Evolutionary conservation across 2,888 invertebrate species (phyloP), one percentile per base, ranked within the genome.

Genomic region (Lithophane leautieri): DNA sequence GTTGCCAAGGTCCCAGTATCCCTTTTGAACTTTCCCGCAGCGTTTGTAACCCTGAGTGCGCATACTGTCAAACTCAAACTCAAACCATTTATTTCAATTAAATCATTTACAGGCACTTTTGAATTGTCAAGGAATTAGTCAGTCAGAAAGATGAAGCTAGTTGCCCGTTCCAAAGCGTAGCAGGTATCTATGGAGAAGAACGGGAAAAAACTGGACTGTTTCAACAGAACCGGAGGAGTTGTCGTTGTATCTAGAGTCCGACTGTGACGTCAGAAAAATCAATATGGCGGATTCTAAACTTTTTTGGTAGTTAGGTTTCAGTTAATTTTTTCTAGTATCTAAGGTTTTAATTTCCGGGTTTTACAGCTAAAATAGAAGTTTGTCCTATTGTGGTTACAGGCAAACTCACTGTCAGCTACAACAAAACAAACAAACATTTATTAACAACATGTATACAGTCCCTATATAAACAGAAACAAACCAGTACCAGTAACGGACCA

Each of bases 401-500:
- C 22, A 70, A 25, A 66, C 16, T 63, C 14, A n/a, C 54, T 28
- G 34, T 47, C 54, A 16, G 25, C 50, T 19, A n/a, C 7, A 69
- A 22, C 44, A 67, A 63, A 54, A 63, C 44, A 76, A 70, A 67
- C 60, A 82, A 73, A 71, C 63, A 66, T 82, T 73, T 76, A 80
- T 70, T 75, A 78, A 83, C 54, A 82, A 79, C 71, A 76, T 63
- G 70, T 79, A 69, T 68, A 73, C 74, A 74, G 56, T 71, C 44
- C 81, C 58, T 78, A 76, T 62, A 75, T 73, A 81, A 85, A 83
- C 74, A 83, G 65, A 74, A 86, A 82, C 69, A 72, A 66, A 75
- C 50, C 68, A 73, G 70, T 44, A 69, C 69, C 70, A 40, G 77
- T 75, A 84, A 83, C 79, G 78, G 69, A 63, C 78, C 77, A 83